Evolutionary conservation across 2,888 invertebrate genomes (phyloP), one percentile per base, ranked within the genome.

Genomic region (Diachrysia chrysitis): DNA sequence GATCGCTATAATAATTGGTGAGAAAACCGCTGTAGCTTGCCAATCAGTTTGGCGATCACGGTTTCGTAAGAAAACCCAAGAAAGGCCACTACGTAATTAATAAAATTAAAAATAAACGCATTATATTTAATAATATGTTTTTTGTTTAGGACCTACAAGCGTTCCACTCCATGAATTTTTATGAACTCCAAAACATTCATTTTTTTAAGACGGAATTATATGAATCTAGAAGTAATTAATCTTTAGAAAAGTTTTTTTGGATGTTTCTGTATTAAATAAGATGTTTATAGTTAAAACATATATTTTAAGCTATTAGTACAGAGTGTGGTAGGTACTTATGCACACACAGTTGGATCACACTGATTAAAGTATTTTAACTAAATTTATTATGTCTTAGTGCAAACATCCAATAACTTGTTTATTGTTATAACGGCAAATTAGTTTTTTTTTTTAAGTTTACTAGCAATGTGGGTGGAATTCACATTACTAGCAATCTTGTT

Each of bases 91-190:
- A 46, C n/a, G 35, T 56, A 57, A 46, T 29, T 21, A 51, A 19
- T 12, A 10, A 19, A 21, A n/a, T n/a, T 51, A 19, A 17, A 46
- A 14, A 37, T 42, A 42, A 42, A 14, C 37, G 16, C 37, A 68
- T 63, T 62, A 63, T 67, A 63, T 58, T 60, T 53, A 60, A 29
- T 66, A 57, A 51, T 23, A 37, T 56, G 54, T 73, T 63, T 76
- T 16, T 53, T 53, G 57, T 59, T 66, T 51, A 32, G 42, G 5
- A 42, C 54, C 48, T 58, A 59, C 23, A 54, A 19, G 58, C 55
- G 80, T 73, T 73, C 42, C 77, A 73, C 67, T 19, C 32, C 60
- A 73, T 82, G 63, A 79, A 82, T 76, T 76, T 79, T 79, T 56
- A 82, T 79, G 66, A 66, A 42, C 58, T 58, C 19, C 55, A 53